Conservation (phyloP, 2,797 vertebrate species). For the Esox masquinongy region DNA sequence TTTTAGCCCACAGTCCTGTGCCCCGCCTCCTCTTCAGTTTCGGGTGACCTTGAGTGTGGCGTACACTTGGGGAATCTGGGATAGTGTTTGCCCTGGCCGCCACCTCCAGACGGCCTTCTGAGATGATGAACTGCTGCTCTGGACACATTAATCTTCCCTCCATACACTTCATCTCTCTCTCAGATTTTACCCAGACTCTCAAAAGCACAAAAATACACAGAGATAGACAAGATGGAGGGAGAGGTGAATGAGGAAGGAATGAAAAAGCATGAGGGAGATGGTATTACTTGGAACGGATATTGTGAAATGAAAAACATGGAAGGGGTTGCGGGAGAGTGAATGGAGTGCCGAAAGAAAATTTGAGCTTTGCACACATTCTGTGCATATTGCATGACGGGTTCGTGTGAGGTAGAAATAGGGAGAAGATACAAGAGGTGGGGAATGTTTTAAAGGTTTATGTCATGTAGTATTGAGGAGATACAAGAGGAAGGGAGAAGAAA, state of each 20-base stretch:
- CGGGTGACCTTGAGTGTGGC: constrained; percentile 70
- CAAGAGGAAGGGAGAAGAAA: background rate
- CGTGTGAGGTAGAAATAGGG: background rate
- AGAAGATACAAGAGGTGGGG: too few relatives aligned
- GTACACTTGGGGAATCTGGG: constrained; percentile 37
- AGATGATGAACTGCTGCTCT: constrained; percentile 73
- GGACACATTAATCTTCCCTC: constrained; percentile 73
- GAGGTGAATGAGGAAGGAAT: constrained; percentile 19
- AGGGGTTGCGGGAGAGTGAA: background rate
- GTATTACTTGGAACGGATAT: background rate
- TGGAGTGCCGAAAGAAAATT: background rate
- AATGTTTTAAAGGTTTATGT: too few relatives aligned
- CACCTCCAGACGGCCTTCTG: constrained; percentile 59
- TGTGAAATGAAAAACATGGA: constrained; percentile 9
- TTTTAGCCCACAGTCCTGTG: constrained; percentile 39
- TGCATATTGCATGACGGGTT: background rate
- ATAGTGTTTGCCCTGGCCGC: constrained; percentile 63
- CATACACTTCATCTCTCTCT: constrained; percentile 49
- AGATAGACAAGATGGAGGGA: background rate
- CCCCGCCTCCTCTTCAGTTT: constrained; percentile 46
- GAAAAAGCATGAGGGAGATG: constrained; percentile 23
- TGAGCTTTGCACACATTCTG: background rate
- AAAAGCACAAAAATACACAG: background rate
- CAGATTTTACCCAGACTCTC: background rate
- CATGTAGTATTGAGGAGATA: background rate